Evolutionary conservation across 1,140 invertebrate species (phyloP).

Genomic region (Drosophila pectinifera): DNA sequence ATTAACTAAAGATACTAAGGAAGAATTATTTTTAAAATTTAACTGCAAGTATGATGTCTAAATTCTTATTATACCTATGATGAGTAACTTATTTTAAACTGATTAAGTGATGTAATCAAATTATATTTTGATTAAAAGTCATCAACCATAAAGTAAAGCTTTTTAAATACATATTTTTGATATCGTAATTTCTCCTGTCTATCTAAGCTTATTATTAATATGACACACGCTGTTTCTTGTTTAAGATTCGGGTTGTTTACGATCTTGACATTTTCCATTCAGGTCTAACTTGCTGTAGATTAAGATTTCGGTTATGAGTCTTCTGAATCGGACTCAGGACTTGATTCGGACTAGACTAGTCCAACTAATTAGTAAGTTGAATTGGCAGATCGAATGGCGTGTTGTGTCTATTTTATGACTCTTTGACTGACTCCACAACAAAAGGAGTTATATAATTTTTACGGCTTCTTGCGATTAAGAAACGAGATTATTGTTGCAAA

Average conservation of each 20-base stretch:
- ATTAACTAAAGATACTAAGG: background rate
- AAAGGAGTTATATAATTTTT: constrained; percentile 40
- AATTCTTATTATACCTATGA: background rate
- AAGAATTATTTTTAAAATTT: background rate
- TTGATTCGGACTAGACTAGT: constrained; percentile 45
- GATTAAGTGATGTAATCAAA: background rate
- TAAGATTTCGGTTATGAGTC: constrained; percentile 41
- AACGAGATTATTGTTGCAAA: constrained; percentile 5
- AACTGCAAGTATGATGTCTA: background rate
- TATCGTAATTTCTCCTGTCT: constrained; percentile 2
- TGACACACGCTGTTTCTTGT: constrained; percentile 15
- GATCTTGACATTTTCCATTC: constrained; percentile 77
- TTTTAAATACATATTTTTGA: background rate
- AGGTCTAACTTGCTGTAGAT: constrained; percentile 68
- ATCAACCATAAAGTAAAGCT: background rate
- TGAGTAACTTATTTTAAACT: background rate
- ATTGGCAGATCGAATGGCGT: constrained; percentile 25
- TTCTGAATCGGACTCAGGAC: constrained; percentile 21
- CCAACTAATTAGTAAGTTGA: constrained; percentile 62
- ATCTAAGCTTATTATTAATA: background rate
- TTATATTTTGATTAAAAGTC: background rate
- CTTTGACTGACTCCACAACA: constrained; percentile 31
- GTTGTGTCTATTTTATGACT: constrained; percentile 47
- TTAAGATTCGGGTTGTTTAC: constrained; percentile 52
- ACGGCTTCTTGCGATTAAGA: constrained; percentile 3